phyloP scores from a whole-genome alignment of 2,113 vertebrate genomes.

The Larimichthys crocea region DNA sequence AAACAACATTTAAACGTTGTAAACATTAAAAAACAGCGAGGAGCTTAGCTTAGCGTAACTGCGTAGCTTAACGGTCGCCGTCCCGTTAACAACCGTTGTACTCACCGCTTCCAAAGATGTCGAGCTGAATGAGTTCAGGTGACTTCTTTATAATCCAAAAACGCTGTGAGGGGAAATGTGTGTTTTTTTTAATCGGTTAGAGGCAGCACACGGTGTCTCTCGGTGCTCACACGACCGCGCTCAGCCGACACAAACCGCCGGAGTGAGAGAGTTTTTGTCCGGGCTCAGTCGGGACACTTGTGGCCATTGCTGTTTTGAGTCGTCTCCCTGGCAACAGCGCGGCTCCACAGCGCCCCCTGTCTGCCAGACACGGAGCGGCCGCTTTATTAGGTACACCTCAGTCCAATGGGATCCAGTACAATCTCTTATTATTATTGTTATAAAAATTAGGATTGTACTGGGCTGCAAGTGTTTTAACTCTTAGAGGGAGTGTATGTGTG shows the following conservation, averaged over 20 bases:
- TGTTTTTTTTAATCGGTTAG: background rate
- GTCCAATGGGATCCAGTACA: no score
- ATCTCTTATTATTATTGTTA: no score
- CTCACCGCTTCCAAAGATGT: constrained; percentile 56
- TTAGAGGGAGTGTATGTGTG: no score
- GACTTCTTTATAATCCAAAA: constrained; percentile 8
- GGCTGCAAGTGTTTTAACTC: no score
- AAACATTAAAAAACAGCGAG: constrained; percentile 20
- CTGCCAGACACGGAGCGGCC: background rate
- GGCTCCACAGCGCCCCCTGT: constrained; percentile 59
- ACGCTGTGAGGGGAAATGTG: background rate
- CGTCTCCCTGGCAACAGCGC: constrained; percentile 78
- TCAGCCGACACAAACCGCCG: constrained; percentile 14
- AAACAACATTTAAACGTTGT: background rate
- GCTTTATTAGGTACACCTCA: no score
- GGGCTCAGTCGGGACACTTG: constrained; percentile 57
- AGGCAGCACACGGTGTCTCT: background rate
- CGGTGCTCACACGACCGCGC: constrained; percentile 20
- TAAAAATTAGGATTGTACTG: no score
- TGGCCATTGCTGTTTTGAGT: constrained; percentile 66
- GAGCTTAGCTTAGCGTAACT: constrained; percentile 66
- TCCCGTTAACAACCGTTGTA: constrained; percentile 36
- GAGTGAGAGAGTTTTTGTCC: constrained; percentile 24
- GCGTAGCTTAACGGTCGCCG: constrained; percentile 52
- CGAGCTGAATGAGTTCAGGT: background rate